These are phyloP conservation scores for Thalassaphorura encarpata DNA, from an alignment of 1,140 invertebrate species.

Conservation along the genomic window DNA sequence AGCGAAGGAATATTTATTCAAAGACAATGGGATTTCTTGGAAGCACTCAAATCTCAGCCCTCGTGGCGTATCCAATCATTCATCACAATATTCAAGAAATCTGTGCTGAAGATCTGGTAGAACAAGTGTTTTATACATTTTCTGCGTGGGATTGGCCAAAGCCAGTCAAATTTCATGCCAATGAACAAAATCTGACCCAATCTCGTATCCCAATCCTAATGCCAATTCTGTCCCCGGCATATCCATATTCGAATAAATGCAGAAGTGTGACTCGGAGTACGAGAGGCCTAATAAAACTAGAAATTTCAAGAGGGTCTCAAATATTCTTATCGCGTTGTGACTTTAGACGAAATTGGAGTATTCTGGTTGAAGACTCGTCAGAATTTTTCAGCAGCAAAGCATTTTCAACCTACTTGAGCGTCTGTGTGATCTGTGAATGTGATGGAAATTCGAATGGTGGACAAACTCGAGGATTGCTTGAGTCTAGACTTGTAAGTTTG, in stretches of 20 bases:
- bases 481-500: background rate
- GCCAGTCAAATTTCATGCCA: background rate
- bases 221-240: background rate
- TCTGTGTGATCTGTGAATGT: background rate
- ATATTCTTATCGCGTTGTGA: background rate
- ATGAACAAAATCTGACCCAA: background rate
- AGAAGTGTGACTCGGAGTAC: background rate
- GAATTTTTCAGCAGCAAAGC: background rate
- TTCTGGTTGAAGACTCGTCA: background rate
- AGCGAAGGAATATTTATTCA: background rate
- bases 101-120: background rate
- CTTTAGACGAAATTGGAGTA: background rate
- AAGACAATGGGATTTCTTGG: background rate
- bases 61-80: background rate
- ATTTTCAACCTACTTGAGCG: background rate
- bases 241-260: background rate
- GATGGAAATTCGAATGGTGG: no score
- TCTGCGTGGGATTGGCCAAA: background rate
- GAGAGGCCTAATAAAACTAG: background rate
- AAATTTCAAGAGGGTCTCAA: background rate
- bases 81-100: background rate
- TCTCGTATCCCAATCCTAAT: background rate
- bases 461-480: background rate
- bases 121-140: background rate
- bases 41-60: background rate